These are phyloP conservation scores for Globodera ellingtonae DNA, from an alignment of 1,140 invertebrate genomes.

Conservation along the genomic window DNA sequence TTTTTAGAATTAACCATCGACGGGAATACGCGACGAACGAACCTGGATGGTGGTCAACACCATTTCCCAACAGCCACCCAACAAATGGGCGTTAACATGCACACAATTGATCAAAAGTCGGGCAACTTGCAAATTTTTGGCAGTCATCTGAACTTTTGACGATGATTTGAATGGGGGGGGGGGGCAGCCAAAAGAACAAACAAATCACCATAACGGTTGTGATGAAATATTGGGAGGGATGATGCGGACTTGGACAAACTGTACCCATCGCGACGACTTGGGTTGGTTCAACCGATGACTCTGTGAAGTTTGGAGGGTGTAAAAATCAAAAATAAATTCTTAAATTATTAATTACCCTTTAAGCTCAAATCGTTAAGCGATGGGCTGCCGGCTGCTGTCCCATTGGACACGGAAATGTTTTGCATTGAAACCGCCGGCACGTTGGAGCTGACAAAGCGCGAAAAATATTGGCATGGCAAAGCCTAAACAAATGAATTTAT, in stretches of 20 bases:
- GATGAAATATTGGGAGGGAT: slow-evolving; percentile 73
- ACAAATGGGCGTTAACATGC: slow-evolving; percentile 85
- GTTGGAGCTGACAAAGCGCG: slow-evolving; percentile 37
- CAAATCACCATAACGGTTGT: slow-evolving; percentile 84
- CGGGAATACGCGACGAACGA: slow-evolving; percentile 35
- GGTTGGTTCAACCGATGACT: slow-evolving; percentile 2
- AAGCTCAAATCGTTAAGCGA: slow-evolving; percentile 12
- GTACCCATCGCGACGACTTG: slow-evolving; percentile 62
- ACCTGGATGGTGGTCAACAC: slow-evolving; percentile 84
- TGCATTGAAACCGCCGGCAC: slow-evolving; percentile 32
- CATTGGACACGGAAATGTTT: slow-evolving; percentile 11
- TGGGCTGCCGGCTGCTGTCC: not conserved
- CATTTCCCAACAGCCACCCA: slow-evolving; percentile 91
- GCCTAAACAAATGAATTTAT: slow-evolving; percentile 90
- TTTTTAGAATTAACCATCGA: slow-evolving; percentile 38
- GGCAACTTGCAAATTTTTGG: slow-evolving; percentile 95
- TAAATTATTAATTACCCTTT: not conserved
- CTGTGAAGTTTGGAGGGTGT: slow-evolving; percentile 2
- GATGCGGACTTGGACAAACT: slow-evolving; percentile 70
- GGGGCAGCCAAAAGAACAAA: not conserved
- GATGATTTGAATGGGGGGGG: not conserved
- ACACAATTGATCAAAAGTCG: slow-evolving; percentile 83
- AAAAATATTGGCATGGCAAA: slow-evolving; percentile 88
- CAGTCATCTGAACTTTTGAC: slow-evolving; percentile 74
- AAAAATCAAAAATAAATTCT: not conserved